Base-by-base conservation (phyloP, 2,888 invertebrate genomes). In the Leptinotarsa haldemani region DNA sequence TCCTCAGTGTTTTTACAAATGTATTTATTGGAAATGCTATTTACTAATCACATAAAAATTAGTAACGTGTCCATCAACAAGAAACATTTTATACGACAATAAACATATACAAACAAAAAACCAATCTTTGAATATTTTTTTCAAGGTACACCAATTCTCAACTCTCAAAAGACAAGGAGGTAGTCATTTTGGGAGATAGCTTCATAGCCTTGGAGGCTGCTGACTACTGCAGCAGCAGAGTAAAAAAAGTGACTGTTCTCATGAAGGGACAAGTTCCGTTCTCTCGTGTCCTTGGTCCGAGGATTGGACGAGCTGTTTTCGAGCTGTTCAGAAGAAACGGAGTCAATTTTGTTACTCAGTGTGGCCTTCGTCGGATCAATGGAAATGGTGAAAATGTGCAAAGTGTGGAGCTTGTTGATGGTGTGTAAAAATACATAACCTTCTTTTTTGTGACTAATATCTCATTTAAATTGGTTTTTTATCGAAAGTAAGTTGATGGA, bases 131-230 rank as follows among this genome's bases (percentile, higher is more conserved):
- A 13, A 58, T 25, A 22, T 58, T 12, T 61, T 61, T 61, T 61
- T 4, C 16, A 40, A 82, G 82, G 9, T 88, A 88, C 63, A 93
- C 97, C 61, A 86, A 91, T 3, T 88, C 89, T 0, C 84, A 89
- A 20, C 84, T 95, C 1, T 88, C 88, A 0, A 90, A 91, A 50
- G 92, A 94, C 70, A 92, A 93, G 77, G 89, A 95, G 82, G 93
- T 98, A 0, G 95, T 98, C 0, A 92, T 98, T 40, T 89, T 97
- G 67, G 99, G 99, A 4, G 90, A 94, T 0, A 96, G 98, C 80
- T 99, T 98, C 85, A 96, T 99, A 75, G 97, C 95, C 2, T 91
- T 98, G 90, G 98, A 99, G 89, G 91, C 93, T 1, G 98, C 98
- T 0, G 92, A 96, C 1, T 93, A 91, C 74, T 91, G 95, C 82